These are phyloP conservation scores for Leptinotarsa juncta DNA, from an alignment of 2,888 invertebrate species.

Conservation along the genomic window DNA sequence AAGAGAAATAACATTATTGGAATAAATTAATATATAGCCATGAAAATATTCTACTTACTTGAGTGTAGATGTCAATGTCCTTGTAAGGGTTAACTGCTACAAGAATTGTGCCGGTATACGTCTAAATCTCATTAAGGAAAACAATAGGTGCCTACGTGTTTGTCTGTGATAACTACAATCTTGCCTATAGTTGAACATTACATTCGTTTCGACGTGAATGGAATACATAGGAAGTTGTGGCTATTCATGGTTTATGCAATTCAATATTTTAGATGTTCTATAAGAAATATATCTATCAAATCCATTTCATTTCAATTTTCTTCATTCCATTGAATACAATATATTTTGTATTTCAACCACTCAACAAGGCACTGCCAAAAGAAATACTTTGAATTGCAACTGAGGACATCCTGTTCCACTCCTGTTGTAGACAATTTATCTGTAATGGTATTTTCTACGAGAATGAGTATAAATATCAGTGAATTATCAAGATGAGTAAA, in stretches of 20 bases:
- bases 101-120: slow-evolving; percentile 92
- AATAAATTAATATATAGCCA: slow-evolving; percentile 23
- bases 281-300: background rate
- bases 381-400: background rate
- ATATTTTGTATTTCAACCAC: background rate
- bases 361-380: background rate
- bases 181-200: slow-evolving; percentile 5
- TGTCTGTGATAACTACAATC: slow-evolving; percentile 5
- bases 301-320: background rate
- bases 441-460: too few species aligned
- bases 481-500: too few species aligned
- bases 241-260: background rate
- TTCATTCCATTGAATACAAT: background rate
- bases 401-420: too few species aligned
- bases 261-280: background rate
- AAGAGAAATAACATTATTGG: background rate
- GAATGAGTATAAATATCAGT: too few species aligned
- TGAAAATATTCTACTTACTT: slow-evolving; percentile 73
- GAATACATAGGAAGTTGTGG: slow-evolving; percentile 10
- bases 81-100: slow-evolving; percentile 96
- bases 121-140: slow-evolving; percentile 77
- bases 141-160: slow-evolving; percentile 38
- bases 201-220: background rate
- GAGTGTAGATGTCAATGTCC: slow-evolving; percentile 87
- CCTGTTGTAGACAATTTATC: too few species aligned